Conservation (phyloP, 2,888 invertebrate species). For the Tinea semifulvella region DNA sequence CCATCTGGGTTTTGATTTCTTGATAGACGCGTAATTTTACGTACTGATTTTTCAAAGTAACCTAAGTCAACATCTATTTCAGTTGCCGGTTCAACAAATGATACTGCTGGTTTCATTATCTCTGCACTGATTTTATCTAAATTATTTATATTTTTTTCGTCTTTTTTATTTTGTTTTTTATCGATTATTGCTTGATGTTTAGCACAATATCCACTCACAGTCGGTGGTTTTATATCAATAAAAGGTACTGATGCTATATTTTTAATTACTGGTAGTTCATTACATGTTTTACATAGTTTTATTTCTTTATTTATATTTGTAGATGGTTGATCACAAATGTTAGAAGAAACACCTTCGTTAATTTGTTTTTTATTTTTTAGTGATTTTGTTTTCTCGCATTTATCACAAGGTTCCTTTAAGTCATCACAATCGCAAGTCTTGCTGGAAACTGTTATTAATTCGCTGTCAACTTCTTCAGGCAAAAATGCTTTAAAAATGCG, state of each 20-base stretch:
- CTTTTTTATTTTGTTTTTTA: no score
- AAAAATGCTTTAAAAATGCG: neutral
- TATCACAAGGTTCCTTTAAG: neutral
- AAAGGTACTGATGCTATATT: no score
- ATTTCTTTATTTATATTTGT: neutral
- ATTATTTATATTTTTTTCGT: no score
- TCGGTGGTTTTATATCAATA: no score
- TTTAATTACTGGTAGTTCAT: neutral
- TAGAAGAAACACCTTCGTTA: no score
- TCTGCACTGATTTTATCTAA: no score
- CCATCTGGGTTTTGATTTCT: constrained; percentile 29
- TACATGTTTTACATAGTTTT: neutral
- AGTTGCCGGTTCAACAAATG: neutral
- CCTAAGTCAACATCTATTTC: constrained; percentile 22
- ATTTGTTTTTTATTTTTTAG: neutral
- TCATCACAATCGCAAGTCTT: neutral
- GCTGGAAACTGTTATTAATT: neutral
- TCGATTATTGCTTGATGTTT: no score
- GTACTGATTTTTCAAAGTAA: constrained; percentile 28
- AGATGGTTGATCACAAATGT: no score
- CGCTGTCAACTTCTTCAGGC: constrained; percentile 4
- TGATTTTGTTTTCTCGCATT: neutral
- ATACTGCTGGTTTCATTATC: no score
- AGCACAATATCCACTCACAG: no score
- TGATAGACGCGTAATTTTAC: constrained; percentile 28